Evolutionary conservation across 2,113 vertebrate species (phyloP), one percentile per base, ranked within the genome.

Genomic region (Coracopsis vasa): DNA sequence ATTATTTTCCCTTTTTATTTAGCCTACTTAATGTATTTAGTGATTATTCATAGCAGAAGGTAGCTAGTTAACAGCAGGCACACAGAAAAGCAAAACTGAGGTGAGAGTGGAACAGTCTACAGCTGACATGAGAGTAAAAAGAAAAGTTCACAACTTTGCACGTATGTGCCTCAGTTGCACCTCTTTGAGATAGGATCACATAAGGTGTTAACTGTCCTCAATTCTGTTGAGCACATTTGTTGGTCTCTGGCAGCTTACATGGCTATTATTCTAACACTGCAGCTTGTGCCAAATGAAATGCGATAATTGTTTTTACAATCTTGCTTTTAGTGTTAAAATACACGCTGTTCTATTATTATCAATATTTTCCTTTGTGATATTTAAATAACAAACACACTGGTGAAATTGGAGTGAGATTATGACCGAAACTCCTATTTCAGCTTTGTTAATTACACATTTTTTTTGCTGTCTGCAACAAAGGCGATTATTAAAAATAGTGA

Each of bases 201-300:
- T 23, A 65, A 94, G 47, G 64, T 96, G 82, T 83, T 83, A 90
- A 37, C 60, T 92, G 87, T 16, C 67, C 58, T 90, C 62, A 50
- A 0, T 86, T 88, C 79, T 54, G 2, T 4, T 39, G 42, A 66
- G 39, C 77, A 33, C 42, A 9, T 62, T 70, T 54, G 20, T 42
- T 77, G 37, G 18, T 64, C 42, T 80, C 48, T 86, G 74, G 20
- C 39, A 50, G 19, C 37, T 24, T 45, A 29, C 0, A 0, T 45
- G n/a, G 15, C 81, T 60, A 1, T 70, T 80, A 42, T 33, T 69
- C 19, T 73, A 77, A 37, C n/a, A 4, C 18, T 69, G 28, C 67
- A 90, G 41, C 28, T 45, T 66, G 18, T 87, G 53, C 50, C 58
- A 61, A 58, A 29, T 54, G 15, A 65, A 58, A 62, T 4, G 5